A percentile compares a stretch with the other conserved stretches of the same genome.
Evolutionary conservation across 2,888 invertebrate genomes (phyloP).

Genomic region (Ferrisia virgata): DNA sequence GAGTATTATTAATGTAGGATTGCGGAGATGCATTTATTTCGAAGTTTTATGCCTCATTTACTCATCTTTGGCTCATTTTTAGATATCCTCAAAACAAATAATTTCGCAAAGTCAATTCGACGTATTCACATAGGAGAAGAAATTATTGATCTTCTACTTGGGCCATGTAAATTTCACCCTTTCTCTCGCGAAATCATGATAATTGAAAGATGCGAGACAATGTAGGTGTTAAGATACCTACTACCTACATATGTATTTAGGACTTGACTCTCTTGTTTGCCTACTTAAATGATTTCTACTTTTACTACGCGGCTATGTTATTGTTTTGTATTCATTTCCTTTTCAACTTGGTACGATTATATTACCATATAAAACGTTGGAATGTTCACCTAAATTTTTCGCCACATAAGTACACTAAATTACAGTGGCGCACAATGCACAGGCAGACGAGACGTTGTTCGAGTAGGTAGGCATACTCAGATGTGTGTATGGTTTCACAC

Average conservation of each 20-base stretch:
- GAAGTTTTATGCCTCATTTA: no score
- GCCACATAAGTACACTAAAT: not conserved
- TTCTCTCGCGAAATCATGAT: not conserved
- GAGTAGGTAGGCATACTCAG: no score
- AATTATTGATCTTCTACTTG: not conserved
- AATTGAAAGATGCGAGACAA: not conserved
- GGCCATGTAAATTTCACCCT: not conserved
- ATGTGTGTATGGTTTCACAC: not conserved
- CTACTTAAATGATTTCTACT: constrained; percentile 9
- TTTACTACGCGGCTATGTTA: not conserved
- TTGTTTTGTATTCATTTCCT: not conserved
- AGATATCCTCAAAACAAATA: no score
- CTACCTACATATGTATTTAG: no score
- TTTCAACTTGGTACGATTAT: not conserved
- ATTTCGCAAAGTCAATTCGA: no score
- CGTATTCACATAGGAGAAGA: no score
- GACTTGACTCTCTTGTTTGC: not conserved
- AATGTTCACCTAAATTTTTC: not conserved
- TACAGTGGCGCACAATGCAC: not conserved
- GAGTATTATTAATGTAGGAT: no score
- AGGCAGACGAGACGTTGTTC: not conserved
- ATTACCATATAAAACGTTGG: not conserved
- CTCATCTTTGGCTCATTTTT: no score
- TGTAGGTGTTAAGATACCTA: not conserved
- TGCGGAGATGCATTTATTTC: no score